Evolutionary conservation across 2,113 vertebrate genomes (phyloP).

Genomic region (Corythornis vintsioides): DNA sequence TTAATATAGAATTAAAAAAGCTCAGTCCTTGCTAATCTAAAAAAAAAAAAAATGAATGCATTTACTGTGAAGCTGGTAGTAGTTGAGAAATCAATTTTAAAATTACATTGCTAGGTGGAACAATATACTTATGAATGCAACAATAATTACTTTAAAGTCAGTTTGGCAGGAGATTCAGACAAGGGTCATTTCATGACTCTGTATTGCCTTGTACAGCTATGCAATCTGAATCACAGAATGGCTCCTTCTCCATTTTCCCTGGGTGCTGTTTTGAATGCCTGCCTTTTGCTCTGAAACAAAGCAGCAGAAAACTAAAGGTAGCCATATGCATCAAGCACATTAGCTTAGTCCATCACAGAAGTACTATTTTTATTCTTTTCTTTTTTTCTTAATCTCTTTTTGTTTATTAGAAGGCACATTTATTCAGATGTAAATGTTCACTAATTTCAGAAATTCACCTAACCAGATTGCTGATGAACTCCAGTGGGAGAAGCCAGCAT

Average conservation of each 20-base stretch:
- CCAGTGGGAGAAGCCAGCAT: background rate
- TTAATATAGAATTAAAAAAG: background rate
- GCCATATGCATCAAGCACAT: fast-evolving
- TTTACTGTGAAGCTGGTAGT: background rate
- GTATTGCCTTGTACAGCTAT: background rate
- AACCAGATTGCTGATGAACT: background rate
- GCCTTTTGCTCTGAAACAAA: background rate
- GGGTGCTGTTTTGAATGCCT: background rate
- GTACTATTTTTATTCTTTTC: background rate
- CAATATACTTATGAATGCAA: background rate
- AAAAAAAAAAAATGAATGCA: background rate
- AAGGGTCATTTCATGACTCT: background rate
- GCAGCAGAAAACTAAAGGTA: background rate
- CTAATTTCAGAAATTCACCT: background rate
- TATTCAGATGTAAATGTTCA: background rate
- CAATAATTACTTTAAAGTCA: background rate
- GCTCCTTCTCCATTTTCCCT: background rate
- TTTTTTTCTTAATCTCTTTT: background rate
- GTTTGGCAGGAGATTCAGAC: background rate
- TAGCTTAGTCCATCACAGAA: background rate
- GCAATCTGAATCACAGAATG: background rate
- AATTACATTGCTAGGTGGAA: background rate
- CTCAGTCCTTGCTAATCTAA: background rate
- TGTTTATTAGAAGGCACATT: background rate
- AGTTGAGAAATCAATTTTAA: background rate